Evolutionary conservation across 2,797 vertebrate genomes (phyloP).

Genomic region (Syncerus caffer): DNA sequence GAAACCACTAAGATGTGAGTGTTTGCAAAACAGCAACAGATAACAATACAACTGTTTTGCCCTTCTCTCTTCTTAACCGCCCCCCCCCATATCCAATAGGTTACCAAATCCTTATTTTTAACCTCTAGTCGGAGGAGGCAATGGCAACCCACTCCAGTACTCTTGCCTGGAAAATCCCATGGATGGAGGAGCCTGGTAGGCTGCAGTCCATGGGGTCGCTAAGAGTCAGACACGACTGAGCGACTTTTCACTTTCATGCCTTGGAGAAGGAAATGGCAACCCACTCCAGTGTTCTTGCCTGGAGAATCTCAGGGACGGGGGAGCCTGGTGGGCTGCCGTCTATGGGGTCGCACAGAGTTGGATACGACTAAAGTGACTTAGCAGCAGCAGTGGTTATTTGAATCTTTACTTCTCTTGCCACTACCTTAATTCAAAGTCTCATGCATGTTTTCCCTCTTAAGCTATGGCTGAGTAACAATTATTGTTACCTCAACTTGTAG

Average conservation of each 20-base stretch:
- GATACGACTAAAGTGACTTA: too few relatives aligned
- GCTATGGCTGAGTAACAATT: neutral
- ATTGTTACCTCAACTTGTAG: neutral
- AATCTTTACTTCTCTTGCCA: neutral
- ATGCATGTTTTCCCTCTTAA: neutral
- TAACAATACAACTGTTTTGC: neutral
- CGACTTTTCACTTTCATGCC: too few relatives aligned
- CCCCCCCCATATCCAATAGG: neutral
- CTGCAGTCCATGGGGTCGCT: too few relatives aligned
- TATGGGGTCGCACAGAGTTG: too few relatives aligned
- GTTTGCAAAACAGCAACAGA: neutral
- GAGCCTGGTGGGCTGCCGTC: too few relatives aligned
- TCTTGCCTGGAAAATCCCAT: too few relatives aligned
- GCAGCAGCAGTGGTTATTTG: neutral
- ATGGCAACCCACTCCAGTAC: too few relatives aligned
- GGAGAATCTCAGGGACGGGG: too few relatives aligned
- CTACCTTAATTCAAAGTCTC: neutral
- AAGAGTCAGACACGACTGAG: too few relatives aligned
- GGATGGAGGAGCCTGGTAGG: too few relatives aligned
- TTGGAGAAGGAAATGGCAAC: too few relatives aligned
- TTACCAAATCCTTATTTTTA: neutral
- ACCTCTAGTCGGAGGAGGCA: neutral
- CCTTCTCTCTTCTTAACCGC: neutral
- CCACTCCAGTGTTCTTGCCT: too few relatives aligned
- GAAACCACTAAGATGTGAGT: neutral